Evolutionary conservation across 1,140 invertebrate species (phyloP).

Genomic region (Mamestra configurata): DNA sequence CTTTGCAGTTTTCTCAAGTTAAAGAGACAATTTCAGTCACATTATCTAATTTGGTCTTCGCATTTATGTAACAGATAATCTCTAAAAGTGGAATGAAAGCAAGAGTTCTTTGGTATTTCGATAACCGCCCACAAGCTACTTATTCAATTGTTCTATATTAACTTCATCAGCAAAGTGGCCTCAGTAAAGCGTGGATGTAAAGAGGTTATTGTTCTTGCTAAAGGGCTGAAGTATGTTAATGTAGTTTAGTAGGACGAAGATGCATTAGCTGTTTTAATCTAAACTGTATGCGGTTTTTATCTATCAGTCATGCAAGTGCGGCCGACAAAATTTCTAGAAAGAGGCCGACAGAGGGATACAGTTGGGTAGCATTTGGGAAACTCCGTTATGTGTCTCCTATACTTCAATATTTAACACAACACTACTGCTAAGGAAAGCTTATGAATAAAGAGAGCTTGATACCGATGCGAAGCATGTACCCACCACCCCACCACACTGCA

Average conservation of each 20-base stretch:
- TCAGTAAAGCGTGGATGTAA: slow-evolving; percentile 23
- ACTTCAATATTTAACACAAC: too few relatives aligned
- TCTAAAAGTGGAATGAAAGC: slow-evolving; percentile 19
- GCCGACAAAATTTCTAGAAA: too few relatives aligned
- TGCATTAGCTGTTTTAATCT: slow-evolving; percentile 12
- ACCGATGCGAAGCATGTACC: too few relatives aligned
- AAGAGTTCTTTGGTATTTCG: slow-evolving; percentile 35
- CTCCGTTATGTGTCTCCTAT: too few relatives aligned
- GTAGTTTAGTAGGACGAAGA: slow-evolving; percentile 7
- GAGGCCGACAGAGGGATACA: too few relatives aligned
- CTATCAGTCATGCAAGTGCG: too few relatives aligned
- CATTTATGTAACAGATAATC: neutral
- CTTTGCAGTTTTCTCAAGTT: neutral
- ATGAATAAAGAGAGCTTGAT: too few relatives aligned
- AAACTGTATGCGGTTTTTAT: neutral
- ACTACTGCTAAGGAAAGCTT: too few relatives aligned
- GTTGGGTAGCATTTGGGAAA: too few relatives aligned
- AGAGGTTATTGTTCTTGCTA: slow-evolving; percentile 13
- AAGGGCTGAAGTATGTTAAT: slow-evolving; percentile 24
- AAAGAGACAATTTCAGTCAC: neutral
- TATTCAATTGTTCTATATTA: slow-evolving; percentile 59
- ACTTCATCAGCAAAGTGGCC: slow-evolving; percentile 35
- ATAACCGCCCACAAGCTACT: slow-evolving; percentile 46
- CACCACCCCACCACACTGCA: too few relatives aligned
- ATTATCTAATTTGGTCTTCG: neutral